Base-by-base conservation (phyloP, 2,797 vertebrate species). In the Chrysolophus pictus region DNA sequence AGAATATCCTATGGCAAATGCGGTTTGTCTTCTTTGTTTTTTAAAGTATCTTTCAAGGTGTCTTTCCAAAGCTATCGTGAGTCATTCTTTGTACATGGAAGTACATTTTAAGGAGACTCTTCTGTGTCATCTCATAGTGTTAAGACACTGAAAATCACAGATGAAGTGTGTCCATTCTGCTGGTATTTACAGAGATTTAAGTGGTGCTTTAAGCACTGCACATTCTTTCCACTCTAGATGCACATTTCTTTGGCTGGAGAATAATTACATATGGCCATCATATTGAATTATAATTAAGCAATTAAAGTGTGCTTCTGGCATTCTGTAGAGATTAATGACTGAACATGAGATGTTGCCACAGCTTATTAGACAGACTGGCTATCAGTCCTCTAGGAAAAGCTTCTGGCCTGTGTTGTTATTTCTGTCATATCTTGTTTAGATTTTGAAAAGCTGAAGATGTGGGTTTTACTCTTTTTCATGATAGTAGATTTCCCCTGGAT, bases 211-310 rank as follows among this genome's bases (percentile, higher is more conserved):
- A 87, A 88, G 74, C 94, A 90, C 60, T 79, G 60, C 68, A 16
- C 39, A 3, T 93, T 91, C 37, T 73, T 94, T 82, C 60, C 53
- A n/a, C 71, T 77, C 49, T 79, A 71, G 53, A 33, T 73, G 47
- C 82, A 74, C 56, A 16, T 28, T 73, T 46, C 60, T 87, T 0
- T 56, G 58, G 31, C 82, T 91, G 85, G 69, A 86, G 68, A 93
- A 84, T 84, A 90, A 94, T 90, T 95, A 58, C 93, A 55, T 88
- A 90, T 91, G 86, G 46, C 63, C 86, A 80, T 94, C 75, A 53
- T 75, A 89, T 93, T 92, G 58, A 80, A 85, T 91, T 88, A 72
- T 94, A 96, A 95, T 95, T 92, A 94, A 88, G 63, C 94, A 93
- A 95, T 94, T 94, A 80, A 94, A 93, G 13, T 29, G 5, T 77